Evolutionary conservation across 30 jellyfish, hydroid and myxozoan genomes (phyloP).

Genomic region (Aurelia aurita): DNA sequence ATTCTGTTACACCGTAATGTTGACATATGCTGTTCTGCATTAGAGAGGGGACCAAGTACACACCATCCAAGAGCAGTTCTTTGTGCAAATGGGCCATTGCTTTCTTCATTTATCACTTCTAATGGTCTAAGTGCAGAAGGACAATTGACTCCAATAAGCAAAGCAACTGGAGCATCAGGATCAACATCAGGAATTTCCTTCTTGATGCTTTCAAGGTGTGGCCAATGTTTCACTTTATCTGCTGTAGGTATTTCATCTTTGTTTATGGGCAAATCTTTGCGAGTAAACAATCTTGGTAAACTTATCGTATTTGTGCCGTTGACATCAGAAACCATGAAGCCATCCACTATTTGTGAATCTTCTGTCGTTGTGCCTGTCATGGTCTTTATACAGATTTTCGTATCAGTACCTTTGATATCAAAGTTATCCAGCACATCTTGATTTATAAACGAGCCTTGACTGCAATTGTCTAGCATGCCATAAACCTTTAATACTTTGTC

Average conservation of each 20-base stretch:
- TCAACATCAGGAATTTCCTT: conserved; percentile 21
- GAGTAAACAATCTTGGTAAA: conserved; percentile 27
- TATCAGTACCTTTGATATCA: conserved; percentile 1
- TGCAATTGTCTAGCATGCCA: conserved; percentile 11
- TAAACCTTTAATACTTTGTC: too few relatives aligned
- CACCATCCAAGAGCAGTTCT: too few relatives aligned
- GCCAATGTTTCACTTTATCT: conserved; percentile 35
- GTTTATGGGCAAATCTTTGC: conserved; percentile 22
- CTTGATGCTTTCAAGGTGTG: conserved; percentile 6
- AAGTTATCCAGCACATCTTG: conserved; percentile 15
- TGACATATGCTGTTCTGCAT: too few relatives aligned
- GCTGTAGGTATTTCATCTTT: conserved; percentile 45
- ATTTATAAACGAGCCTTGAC: conserved; percentile 36
- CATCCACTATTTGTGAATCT: conserved; percentile 30
- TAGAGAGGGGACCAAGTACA: too few relatives aligned
- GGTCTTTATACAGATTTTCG: conserved; percentile 35
- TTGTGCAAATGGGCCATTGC: conserved; percentile 31
- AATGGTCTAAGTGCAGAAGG: conserved; percentile 41
- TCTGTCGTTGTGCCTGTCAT: conserved; percentile 44
- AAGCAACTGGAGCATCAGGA: conserved; percentile 26
- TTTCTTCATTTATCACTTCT: conserved; percentile 9
- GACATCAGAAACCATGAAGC: conserved; percentile 41
- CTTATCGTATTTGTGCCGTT: conserved; percentile 21
- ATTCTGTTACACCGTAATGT: too few relatives aligned
- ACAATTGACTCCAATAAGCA: conserved; percentile 40